phyloP scores from a whole-genome alignment of 2,797 vertebrate genomes.

The Chloroceryle amazona region DNA sequence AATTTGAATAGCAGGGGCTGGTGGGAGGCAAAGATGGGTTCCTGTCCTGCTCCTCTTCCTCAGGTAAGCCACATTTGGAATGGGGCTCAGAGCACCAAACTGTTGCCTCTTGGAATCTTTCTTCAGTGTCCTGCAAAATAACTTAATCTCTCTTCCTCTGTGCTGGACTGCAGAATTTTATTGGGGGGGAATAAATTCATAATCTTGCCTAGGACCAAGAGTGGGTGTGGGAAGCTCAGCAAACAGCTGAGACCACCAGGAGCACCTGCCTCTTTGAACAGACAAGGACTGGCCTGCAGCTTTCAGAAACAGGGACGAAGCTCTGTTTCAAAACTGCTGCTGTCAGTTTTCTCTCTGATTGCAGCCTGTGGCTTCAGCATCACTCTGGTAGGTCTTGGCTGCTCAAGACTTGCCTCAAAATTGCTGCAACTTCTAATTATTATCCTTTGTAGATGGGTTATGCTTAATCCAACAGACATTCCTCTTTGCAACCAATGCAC shows the following conservation, averaged over 20 bases:
- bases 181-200: too few relatives aligned
- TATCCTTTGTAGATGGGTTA: not conserved
- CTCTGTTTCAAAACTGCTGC: not conserved
- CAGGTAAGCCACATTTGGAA: fast-evolving
- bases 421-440: not conserved
- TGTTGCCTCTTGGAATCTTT: not conserved
- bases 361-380: not conserved
- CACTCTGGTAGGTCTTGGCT: not conserved
- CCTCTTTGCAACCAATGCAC: not conserved
- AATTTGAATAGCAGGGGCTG: fast-evolving
- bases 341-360: not conserved
- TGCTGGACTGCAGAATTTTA: not conserved
- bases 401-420: not conserved
- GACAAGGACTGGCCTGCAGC: fast-evolving
- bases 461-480: not conserved
- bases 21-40: fast-evolving
- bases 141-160: not conserved
- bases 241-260: not conserved
- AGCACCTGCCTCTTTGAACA: not conserved
- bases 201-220: not conserved
- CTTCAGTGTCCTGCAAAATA: not conserved
- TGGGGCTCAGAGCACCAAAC: not conserved
- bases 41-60: fast-evolving
- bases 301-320: not conserved
- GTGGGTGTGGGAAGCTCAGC: not conserved